Conservation (phyloP, 2,888 invertebrate genomes). For the Tetramorium bicarinatum region DNA sequence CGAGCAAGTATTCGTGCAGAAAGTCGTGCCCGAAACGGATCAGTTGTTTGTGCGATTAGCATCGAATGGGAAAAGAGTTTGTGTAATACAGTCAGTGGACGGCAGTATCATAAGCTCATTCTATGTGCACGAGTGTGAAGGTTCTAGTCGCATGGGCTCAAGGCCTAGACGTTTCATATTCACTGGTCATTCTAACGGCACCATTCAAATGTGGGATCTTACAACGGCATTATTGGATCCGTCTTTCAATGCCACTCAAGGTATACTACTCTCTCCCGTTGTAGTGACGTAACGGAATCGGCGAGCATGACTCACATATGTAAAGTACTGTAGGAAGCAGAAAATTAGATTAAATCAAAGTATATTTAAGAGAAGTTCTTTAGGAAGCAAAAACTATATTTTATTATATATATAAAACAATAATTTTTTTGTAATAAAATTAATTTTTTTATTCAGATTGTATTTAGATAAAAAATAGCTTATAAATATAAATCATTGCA, state of each 20-base stretch:
- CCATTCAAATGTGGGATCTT: conserved; percentile 99
- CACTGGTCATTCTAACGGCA: conserved; percentile 97
- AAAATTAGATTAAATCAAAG: conserved; percentile 3
- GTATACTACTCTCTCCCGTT: conserved; percentile 77
- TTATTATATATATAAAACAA: not conserved
- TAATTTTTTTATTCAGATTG: not conserved
- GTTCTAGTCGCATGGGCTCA: conserved; percentile 96
- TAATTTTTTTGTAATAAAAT: not conserved
- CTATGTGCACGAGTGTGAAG: conserved; percentile 99
- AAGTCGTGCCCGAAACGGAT: conserved; percentile 98
- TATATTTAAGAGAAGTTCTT: not conserved
- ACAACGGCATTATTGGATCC: conserved; percentile 97
- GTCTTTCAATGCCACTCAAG: conserved; percentile 87
- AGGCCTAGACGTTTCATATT: conserved; percentile 95
- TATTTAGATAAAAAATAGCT: not conserved
- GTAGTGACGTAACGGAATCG: conserved; percentile 22
- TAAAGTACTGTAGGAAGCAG: not conserved
- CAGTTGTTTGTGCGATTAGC: conserved; percentile 97
- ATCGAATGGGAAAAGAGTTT: conserved; percentile 98
- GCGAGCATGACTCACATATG: conserved; percentile 4
- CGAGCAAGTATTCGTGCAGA: conserved; percentile 99
- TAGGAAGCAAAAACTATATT: not conserved
- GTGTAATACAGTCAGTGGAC: conserved; percentile 98
- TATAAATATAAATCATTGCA: conserved; percentile 2
- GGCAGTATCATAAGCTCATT: conserved; percentile 97